Base-by-base conservation (phyloP, 2,888 invertebrate genomes). In the Yponomeuta sedellus region DNA sequence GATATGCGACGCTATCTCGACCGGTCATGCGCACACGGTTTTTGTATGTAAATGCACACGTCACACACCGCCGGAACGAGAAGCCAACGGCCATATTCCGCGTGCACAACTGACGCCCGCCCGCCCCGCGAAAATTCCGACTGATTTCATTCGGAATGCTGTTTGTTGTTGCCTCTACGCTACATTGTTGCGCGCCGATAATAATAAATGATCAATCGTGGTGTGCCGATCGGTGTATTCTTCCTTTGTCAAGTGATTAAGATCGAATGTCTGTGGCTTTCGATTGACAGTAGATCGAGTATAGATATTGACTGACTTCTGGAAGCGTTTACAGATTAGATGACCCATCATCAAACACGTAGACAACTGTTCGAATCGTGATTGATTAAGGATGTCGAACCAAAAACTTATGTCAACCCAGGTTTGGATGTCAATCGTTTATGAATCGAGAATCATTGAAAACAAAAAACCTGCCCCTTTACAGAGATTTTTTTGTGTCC, bases 1-100 rank as follows among this genome's bases (percentile, higher is more conserved):
- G 87, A 86, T 86, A 87, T 83, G 82, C 85, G 80, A 79, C 78
- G 81, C 78, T 84, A 85, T 86, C 85, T 80, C 73, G 75, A 76
- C 79, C 79, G 83, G 81, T 81, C 86, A 80, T 82, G 81, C 78
- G 64, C 61, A 34, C 75, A 72, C 71, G 77, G 83, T 82, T 88
- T 44, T 87, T 88, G 85, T 63, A 63, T 61, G 61, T 61, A 61
- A 61, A 61, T 61, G 61, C 61, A 61, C 61, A 61, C 61, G 61
- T 61, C 61, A 61, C 61, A 61, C 61, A 61, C 61, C 59, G 61
- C 28, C 61, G 34, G 25, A 22, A 61, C 61, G 61, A 34, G 25
- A 28, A 28, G n/a, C 28, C 61, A 34, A 61, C 61, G 61, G 61
- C 22, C 11, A 25, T 28, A 61, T 61, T 28, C 61, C 61, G 61